phyloP scores from a whole-genome alignment of 2,888 invertebrate genomes.

The Blera fallax region DNA sequence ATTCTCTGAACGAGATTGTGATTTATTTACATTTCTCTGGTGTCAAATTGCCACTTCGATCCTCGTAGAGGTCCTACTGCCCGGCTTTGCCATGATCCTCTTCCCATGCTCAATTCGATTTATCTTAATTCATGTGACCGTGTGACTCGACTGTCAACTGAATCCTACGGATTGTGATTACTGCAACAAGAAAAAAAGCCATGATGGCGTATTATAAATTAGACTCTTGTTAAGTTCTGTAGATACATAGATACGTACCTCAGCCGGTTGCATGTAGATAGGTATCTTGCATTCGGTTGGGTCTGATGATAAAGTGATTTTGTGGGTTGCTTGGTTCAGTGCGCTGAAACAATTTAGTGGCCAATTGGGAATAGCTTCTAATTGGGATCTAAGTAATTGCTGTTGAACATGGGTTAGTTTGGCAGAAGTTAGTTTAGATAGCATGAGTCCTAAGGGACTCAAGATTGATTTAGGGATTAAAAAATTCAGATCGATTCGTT shows the following conservation, averaged over 20 bases:
- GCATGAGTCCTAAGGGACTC: background rate
- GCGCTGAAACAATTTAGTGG: constrained; percentile 18
- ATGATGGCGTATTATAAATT: constrained; percentile 48
- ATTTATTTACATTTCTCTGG: constrained; percentile 69
- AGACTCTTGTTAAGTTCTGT: constrained; percentile 44
- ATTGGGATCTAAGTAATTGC: constrained; percentile 62
- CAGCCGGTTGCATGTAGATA: background rate
- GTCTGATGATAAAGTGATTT: constrained; percentile 19
- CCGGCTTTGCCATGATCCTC: constrained; percentile 1
- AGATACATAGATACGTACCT: background rate
- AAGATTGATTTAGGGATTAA: background rate
- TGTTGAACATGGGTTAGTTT: background rate
- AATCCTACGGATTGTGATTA: constrained; percentile 55
- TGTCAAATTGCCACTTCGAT: constrained; percentile 70
- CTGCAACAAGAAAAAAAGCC: constrained; percentile 5
- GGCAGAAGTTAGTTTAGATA: background rate
- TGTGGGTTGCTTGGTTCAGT: background rate
- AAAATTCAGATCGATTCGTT: background rate
- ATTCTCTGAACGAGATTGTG: constrained; percentile 46
- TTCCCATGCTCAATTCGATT: constrained; percentile 57
- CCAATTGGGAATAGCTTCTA: constrained; percentile 27
- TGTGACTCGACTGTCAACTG: constrained; percentile 60
- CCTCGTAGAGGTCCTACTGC: constrained; percentile 42
- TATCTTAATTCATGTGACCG: constrained; percentile 69
- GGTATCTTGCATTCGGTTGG: background rate